These are phyloP conservation scores for Bombyx mandarina DNA, from an alignment of 1,140 invertebrate species.

Conservation along the genomic window DNA sequence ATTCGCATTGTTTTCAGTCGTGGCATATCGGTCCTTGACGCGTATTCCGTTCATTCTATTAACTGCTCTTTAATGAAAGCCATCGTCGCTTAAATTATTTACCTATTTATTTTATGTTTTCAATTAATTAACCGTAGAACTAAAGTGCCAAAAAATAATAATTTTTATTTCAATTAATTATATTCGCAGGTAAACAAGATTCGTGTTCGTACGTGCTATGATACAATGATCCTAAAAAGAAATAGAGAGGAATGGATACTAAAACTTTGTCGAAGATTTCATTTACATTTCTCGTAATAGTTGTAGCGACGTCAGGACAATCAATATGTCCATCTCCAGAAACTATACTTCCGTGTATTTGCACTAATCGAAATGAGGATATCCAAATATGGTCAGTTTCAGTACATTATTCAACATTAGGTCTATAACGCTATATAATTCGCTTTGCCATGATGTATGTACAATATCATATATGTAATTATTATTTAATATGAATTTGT, in stretches of 20 bases:
- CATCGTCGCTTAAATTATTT: not conserved
- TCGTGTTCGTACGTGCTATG: constrained; percentile 15
- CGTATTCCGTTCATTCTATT: constrained; percentile 23
- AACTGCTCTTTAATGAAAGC: not conserved
- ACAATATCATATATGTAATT: not conserved
- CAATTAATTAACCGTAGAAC: too few species aligned
- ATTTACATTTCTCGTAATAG: constrained; percentile 6
- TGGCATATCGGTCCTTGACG: constrained; percentile 39
- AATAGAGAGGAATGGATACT: constrained; percentile 43
- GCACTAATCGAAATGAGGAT: constrained; percentile 75
- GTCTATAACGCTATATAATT: not conserved
- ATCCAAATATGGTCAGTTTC: constrained; percentile 77
- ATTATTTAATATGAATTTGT: not conserved
- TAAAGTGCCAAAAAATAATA: too few species aligned
- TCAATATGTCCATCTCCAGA: constrained; percentile 75
- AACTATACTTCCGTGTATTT: constrained; percentile 78
- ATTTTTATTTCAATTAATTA: not conserved
- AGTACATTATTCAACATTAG: not conserved
- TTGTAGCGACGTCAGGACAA: constrained; percentile 23
- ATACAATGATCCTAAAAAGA: constrained; percentile 48
- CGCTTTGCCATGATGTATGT: too few species aligned
- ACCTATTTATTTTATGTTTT: not conserved
- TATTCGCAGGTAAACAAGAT: constrained; percentile 1
- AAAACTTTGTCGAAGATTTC: too few species aligned
- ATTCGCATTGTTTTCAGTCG: constrained; percentile 51